These are phyloP conservation scores for Bradypodion pumilum DNA, from an alignment of 2,797 vertebrate species.

Conservation along the genomic window DNA sequence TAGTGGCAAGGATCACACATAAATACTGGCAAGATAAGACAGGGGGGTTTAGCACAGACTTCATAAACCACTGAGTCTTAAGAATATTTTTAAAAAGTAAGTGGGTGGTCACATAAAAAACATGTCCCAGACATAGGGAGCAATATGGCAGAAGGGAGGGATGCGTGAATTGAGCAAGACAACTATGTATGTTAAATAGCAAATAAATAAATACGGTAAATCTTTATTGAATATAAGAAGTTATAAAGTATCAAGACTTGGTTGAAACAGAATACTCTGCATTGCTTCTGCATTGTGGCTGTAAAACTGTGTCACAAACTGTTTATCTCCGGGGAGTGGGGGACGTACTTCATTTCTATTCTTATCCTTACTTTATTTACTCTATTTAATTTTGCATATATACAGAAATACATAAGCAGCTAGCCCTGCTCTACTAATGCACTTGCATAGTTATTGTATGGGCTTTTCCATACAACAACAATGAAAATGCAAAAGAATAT, in stretches of 20 bases:
- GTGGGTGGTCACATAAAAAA: neutral
- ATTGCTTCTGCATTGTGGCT: neutral
- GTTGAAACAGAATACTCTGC: neutral
- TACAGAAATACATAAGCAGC: too few species aligned
- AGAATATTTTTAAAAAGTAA: neutral
- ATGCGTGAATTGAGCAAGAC: neutral
- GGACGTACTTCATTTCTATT: too few species aligned
- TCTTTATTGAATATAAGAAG: neutral
- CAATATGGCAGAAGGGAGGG: neutral
- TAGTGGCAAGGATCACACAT: neutral
- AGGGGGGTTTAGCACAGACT: neutral
- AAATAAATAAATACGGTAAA: too few species aligned
- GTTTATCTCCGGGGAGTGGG: too few species aligned
- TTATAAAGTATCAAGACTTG: neutral
- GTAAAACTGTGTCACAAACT: neutral
- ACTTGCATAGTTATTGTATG: too few species aligned
- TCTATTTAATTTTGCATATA: too few species aligned
- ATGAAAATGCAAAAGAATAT: too few species aligned
- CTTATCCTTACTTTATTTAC: too few species aligned
- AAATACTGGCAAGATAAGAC: neutral
- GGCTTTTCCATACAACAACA: too few species aligned
- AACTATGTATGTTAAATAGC: neutral
- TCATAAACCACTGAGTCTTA: neutral
- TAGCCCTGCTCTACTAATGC: too few species aligned
- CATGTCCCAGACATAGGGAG: neutral